Evolutionary conservation across 2,888 invertebrate genomes (phyloP).

Genomic region (Mystacides longicornis): DNA sequence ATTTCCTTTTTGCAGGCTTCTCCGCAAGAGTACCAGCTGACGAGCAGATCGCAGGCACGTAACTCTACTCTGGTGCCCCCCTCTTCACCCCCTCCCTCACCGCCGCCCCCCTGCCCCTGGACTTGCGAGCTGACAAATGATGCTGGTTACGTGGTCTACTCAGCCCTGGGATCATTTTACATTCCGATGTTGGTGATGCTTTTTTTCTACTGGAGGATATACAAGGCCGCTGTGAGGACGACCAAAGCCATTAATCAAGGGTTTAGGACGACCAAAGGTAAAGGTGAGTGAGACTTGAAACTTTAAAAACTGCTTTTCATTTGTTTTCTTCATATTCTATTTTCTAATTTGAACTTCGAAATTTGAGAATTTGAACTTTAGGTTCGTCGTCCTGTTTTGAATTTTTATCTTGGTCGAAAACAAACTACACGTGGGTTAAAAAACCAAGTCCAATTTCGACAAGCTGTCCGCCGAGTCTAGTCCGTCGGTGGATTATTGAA

Average conservation of each 20-base stretch:
- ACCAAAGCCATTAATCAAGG: conserved; percentile 90
- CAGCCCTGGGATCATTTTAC: conserved; percentile 96
- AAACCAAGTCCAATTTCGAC: no score
- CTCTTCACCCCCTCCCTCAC: conserved; percentile 28
- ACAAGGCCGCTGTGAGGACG: conserved; percentile 86
- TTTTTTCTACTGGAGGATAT: conserved; percentile 97
- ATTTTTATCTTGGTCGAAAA: no score
- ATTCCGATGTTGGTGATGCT: conserved; percentile 97
- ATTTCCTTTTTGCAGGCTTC: conserved; percentile 16
- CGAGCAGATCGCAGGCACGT: not conserved
- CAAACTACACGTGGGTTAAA: no score
- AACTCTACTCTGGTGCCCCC: conserved; percentile 32
- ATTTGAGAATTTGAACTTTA: no score
- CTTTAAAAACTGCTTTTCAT: no score
- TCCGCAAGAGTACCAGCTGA: conserved; percentile 15
- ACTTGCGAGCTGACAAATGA: conserved; percentile 90
- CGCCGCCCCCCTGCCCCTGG: conserved; percentile 65
- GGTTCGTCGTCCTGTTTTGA: no score
- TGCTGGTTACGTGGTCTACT: conserved; percentile 93
- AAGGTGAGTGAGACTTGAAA: no score
- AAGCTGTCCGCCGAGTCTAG: no score
- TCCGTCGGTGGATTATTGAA: no score
- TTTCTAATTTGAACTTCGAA: no score
- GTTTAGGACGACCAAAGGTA: conserved; percentile 78
- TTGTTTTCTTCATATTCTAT: no score